These are phyloP conservation scores for Psittacara wagleri DNA, from an alignment of 2,113 vertebrate species.

Conservation along the genomic window DNA sequence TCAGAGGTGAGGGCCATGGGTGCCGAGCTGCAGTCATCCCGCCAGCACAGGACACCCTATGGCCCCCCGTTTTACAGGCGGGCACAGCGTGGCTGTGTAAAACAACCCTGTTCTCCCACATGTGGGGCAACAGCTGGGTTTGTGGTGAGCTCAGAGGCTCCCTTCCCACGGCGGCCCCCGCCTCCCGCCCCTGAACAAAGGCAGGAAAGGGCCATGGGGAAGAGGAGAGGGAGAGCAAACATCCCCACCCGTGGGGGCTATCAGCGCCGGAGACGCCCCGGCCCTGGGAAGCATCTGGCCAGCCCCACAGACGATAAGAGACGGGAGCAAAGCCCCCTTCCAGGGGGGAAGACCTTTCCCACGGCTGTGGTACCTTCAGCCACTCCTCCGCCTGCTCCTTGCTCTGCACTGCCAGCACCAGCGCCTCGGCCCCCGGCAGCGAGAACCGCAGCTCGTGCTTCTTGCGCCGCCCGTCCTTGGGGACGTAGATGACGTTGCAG, in stretches of 20 bases:
- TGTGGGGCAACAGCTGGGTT: neutral
- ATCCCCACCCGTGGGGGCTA: slow-evolving; percentile 18
- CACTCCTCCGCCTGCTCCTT: slow-evolving; percentile 95
- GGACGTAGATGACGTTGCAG: slow-evolving; percentile 89
- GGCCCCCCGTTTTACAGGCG: neutral
- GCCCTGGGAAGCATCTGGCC: neutral
- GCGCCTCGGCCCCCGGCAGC: slow-evolving; percentile 83
- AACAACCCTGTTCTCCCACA: neutral
- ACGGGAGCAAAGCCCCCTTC: neutral
- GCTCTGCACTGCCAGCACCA: slow-evolving; percentile 94
- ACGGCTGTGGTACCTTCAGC: slow-evolving; percentile 83
- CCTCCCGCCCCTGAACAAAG: slow-evolving; percentile 58
- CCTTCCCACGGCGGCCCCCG: neutral
- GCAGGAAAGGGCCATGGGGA: slow-evolving; percentile 52
- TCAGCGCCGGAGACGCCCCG: neutral
- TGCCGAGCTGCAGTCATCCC: neutral
- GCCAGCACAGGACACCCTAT: neutral
- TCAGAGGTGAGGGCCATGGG: neutral
- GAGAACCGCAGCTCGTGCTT: slow-evolving; percentile 95
- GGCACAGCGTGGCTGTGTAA: rapidly evolving
- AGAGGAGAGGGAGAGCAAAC: slow-evolving; percentile 42
- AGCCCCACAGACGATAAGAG: neutral
- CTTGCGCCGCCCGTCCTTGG: slow-evolving; percentile 93
- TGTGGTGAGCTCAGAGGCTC: neutral
- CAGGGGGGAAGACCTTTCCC: neutral